Percentiles rank a stretch among this genome's conserved stretches.
phyloP scores from a whole-genome alignment of 2,113 vertebrate genomes.

The Aldabrachelys gigantea region DNA sequence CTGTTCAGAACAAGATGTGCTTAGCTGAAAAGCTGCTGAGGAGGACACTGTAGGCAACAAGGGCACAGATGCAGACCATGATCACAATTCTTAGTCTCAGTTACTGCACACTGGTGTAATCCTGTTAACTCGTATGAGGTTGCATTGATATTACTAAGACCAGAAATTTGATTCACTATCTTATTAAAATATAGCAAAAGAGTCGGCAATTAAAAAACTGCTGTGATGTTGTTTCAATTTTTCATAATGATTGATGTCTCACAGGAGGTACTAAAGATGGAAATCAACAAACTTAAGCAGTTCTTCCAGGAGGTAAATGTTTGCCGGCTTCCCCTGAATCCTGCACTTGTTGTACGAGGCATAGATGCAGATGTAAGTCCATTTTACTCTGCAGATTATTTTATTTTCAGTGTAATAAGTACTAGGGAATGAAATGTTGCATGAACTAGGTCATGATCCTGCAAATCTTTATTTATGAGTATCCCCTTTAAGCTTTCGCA shows the following conservation, averaged over 20 bases:
- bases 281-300: constrained; percentile 66
- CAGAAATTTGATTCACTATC: neutral
- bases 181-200: neutral
- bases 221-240: neutral
- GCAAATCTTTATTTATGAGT: neutral
- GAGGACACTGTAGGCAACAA: neutral
- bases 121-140: neutral
- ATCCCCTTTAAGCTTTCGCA: neutral
- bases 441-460: neutral
- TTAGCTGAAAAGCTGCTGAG: neutral
- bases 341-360: constrained; percentile 57
- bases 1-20: neutral
- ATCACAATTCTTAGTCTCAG: neutral
- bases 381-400: rapidly evolving
- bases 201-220: neutral
- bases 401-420: neutral
- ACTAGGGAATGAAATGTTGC: neutral
- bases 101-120: neutral
- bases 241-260: neutral
- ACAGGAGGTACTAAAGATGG: constrained; percentile 75
- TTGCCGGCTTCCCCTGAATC: constrained; percentile 78
- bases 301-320: constrained; percentile 72
- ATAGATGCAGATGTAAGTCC: constrained; percentile 69
- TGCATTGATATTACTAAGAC: rapidly evolving
- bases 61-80: neutral